Conservation (phyloP, 2,113 vertebrate species). For the Elephantulus edwardii region DNA sequence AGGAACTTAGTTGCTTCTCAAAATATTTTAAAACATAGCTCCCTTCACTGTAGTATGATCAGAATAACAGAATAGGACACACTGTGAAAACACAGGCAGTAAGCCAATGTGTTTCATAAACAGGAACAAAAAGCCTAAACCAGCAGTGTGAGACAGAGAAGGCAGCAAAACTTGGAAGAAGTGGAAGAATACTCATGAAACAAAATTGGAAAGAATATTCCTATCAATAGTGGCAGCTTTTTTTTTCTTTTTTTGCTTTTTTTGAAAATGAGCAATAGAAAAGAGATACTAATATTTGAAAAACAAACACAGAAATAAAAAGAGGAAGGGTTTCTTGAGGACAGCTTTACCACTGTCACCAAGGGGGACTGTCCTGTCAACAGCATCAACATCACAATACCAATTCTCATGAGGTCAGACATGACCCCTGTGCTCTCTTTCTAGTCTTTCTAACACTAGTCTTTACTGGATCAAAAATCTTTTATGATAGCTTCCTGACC, state of each 20-base stretch:
- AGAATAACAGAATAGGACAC: neutral
- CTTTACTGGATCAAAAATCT: too few species aligned
- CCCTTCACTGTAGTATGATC: neutral
- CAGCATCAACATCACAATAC: too few species aligned
- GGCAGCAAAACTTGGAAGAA: neutral
- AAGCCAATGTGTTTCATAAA: neutral
- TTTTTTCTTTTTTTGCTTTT: neutral
- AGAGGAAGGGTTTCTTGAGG: too few species aligned
- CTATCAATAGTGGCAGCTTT: neutral
- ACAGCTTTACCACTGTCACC: too few species aligned
- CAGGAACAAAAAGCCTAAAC: neutral
- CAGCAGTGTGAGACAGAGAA: neutral
- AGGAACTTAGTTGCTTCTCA: slow-evolving; percentile 24
- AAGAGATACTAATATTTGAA: neutral
- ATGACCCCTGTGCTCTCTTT: too few species aligned
- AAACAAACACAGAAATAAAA: too few species aligned
- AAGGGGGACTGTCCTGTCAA: too few species aligned
- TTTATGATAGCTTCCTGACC: too few species aligned
- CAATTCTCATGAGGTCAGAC: too few species aligned
- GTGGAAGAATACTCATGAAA: neutral
- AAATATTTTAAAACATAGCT: slow-evolving; percentile 20
- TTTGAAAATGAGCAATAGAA: neutral
- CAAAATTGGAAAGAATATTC: neutral
- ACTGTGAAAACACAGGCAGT: neutral
- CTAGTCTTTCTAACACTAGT: too few species aligned